Evolutionary conservation across 1,140 invertebrate species (phyloP).

Genomic region (Sitophilus oryzae): DNA sequence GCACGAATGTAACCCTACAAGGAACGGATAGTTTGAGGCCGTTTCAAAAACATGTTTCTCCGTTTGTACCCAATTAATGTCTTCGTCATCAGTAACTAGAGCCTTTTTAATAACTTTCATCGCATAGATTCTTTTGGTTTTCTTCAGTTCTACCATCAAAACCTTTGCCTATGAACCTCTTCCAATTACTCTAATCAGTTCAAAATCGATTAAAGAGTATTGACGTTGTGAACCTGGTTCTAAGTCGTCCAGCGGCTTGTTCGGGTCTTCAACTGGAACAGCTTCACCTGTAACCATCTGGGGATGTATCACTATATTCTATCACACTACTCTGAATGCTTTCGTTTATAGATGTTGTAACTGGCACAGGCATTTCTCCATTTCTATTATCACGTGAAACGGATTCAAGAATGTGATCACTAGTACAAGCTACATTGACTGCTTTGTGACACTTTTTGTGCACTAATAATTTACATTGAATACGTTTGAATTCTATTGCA

Average conservation of each 20-base stretch:
- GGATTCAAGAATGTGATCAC: conserved; percentile 68
- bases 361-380: conserved; percentile 29
- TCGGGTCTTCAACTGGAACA: conserved; percentile 54
- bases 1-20: conserved; percentile 98
- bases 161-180: conserved; percentile 99
- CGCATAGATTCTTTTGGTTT: conserved; percentile 93
- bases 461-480: conserved; percentile 95
- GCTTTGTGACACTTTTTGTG: conserved; percentile 99
- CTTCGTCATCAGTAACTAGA: conserved; percentile 96
- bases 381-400: conserved; percentile 48
- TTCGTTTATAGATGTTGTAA: conserved; percentile 9
- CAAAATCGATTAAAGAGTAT: conserved; percentile 93
- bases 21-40: conserved; percentile 99
- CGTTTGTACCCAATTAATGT: conserved; percentile 99
- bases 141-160: conserved; percentile 95
- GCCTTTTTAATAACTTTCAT: conserved; percentile 99
- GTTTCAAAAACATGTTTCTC: conserved; percentile 99
- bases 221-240: conserved; percentile 74
- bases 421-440: conserved; percentile 82
- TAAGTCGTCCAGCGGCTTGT: conserved; percentile 56
- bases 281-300: conserved; percentile 51
- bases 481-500: conserved; percentile 91
- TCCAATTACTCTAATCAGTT: conserved; percentile 96
- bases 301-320: conserved; percentile 45
- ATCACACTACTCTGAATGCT: conserved; percentile 36